Base-by-base conservation (phyloP, 2,797 vertebrate genomes). In the Cynopterus sphinx region DNA sequence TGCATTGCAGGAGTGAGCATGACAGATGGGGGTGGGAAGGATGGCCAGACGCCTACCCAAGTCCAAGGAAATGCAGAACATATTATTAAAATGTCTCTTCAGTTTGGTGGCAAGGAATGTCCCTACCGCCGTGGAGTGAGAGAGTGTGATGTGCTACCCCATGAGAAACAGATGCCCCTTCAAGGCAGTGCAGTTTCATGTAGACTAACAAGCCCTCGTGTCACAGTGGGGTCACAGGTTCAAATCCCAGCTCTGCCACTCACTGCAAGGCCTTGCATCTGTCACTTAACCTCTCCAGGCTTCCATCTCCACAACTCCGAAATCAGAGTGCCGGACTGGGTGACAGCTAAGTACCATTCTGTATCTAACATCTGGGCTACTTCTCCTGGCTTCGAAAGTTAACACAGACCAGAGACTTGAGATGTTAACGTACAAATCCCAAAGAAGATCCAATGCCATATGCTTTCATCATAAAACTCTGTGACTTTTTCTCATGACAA, bases 401-500 rank as follows among this genome's bases (percentile, higher is more conserved):
- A 87, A 90, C 5, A 41, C 7, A 24, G 55, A 75, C 33, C 8
- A 12, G 4, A 95, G 22, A n/a, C n/a, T 31, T 68, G 53, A 74
- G 2, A 61, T 73, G 78, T 68, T 57, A 63, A 94, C 82, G 39
- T 53, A 74, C 5, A 39, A 78, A 89, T 57, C 6, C 28, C 28
- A 87, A 7, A 1, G 3, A 90, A 63, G 15, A 65, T 28, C 59
- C 51, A 93, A 10, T 2, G 24, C 19, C 33, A 7, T 46, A 36
- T 17, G 26, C n/a, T 86, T 43, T 83, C 65, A 53, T 21, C 87
- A 75, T 21, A 71, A 92, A 63, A 21, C 67, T 83, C 78, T 24
- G 6, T 22, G 46, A 49, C 17, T 28, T 73, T 73, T 79, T 87
- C 70, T 59, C 78, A 51, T 59, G 36, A 63, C 39, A 49, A 67